These are phyloP conservation scores for Nemotelus pantherinus DNA, from an alignment of 2,888 invertebrate species.

Conservation along the genomic window DNA sequence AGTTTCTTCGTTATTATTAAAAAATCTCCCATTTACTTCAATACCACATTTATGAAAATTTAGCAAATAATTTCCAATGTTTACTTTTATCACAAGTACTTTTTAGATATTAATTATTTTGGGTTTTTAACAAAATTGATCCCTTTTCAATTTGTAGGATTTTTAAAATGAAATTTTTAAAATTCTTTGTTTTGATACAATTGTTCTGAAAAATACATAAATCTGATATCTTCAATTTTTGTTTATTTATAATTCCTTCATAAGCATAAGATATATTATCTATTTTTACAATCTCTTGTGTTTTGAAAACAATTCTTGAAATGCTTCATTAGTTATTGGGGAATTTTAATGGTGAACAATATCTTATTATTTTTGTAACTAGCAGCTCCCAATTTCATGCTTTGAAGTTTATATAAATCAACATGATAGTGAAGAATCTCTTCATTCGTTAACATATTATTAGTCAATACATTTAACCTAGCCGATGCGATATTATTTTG, in stretches of 20 bases:
- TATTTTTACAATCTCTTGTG: slow-evolving; percentile 18
- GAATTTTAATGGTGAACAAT: slow-evolving; percentile 41
- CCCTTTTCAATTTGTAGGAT: neutral
- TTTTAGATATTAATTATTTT: neutral
- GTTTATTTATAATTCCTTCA: neutral
- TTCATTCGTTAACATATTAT: slow-evolving; percentile 43
- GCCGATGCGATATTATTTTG: slow-evolving; percentile 19
- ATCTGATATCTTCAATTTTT: slow-evolving; percentile 11
- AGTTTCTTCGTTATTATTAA: slow-evolving; percentile 33
- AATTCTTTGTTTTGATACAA: slow-evolving; percentile 13
- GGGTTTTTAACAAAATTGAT: slow-evolving; percentile 26
- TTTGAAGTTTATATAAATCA: slow-evolving; percentile 36
- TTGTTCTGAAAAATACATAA: slow-evolving; percentile 19
- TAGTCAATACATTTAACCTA: slow-evolving; percentile 42
- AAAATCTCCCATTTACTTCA: slow-evolving; percentile 20
- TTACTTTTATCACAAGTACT: slow-evolving; percentile 30
- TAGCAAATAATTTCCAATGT: slow-evolving; percentile 26
- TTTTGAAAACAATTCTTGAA: slow-evolving; percentile 17
- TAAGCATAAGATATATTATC: neutral
- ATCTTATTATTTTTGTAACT: slow-evolving; percentile 41
- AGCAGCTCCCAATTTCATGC: slow-evolving; percentile 39
- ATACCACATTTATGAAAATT: slow-evolving; percentile 33
- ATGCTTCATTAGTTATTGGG: slow-evolving; percentile 11
- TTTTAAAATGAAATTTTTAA: neutral
- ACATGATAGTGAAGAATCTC: slow-evolving; percentile 43